These are phyloP conservation scores for Theristicus caerulescens DNA, from an alignment of 2,113 vertebrate genomes.

Conservation along the genomic window DNA sequence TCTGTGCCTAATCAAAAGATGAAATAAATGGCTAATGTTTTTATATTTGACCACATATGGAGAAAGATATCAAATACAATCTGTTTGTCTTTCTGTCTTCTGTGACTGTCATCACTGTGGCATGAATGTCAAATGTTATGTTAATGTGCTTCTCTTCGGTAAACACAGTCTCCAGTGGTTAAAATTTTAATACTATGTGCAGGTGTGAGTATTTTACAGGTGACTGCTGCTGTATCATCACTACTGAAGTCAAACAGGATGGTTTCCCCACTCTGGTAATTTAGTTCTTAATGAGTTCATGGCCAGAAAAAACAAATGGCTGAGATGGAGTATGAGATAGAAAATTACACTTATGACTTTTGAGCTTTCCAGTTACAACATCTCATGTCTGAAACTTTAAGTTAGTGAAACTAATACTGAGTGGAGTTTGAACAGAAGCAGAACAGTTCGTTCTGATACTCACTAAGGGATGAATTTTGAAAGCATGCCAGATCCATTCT, in stretches of 20 bases:
- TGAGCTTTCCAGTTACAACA: neutral
- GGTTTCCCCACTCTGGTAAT: neutral
- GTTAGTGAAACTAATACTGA: neutral
- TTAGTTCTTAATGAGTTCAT: slow-evolving; percentile 24
- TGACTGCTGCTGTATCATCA: neutral
- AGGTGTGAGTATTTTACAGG: slow-evolving; percentile 31
- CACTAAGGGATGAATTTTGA: neutral
- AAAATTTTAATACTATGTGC: neutral
- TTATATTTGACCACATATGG: neutral
- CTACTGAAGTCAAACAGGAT: neutral
- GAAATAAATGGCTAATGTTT: neutral
- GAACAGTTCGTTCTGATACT: neutral
- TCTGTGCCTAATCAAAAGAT: neutral
- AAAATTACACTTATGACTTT: neutral
- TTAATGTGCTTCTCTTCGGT: neutral
- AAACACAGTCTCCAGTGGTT: neutral
- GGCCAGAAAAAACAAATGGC: slow-evolving; percentile 18
- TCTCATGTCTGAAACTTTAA: neutral
- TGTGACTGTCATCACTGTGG: neutral
- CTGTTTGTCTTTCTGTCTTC: neutral
- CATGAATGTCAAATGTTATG: slow-evolving; percentile 7
- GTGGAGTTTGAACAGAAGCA: neutral
- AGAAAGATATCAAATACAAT: neutral
- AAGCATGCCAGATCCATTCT: neutral
- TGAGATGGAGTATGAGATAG: neutral